Evolutionary conservation across 2,797 vertebrate species (phyloP), one percentile per base, ranked within the genome.

Genomic region (Artibeus jamaicensis): DNA sequence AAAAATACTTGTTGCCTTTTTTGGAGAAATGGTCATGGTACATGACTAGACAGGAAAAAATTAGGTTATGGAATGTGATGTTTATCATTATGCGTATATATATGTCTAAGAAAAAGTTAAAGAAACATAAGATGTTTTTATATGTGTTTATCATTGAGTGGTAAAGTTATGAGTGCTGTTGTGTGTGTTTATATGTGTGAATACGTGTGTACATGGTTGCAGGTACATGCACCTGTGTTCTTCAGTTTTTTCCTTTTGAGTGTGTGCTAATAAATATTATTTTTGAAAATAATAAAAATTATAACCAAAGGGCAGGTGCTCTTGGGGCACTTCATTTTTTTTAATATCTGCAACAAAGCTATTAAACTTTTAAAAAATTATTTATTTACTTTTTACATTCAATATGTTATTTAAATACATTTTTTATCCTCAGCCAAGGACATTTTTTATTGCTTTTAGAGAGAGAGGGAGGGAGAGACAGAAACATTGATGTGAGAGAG

Each of bases 251-350:
- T 12, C 62, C 77, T 3, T 12, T 29, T 74, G 57, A 96, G 0
- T 3, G 0, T 39, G 8, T 82, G 57, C n/a, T 93, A 65, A 62
- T 70, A 86, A 73, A 74, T 86, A 8, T 16, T 82, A n/a, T 83
- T 94, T 97, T 70, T 57, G 48, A 83, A 95, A 92, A 85, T 67
- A 94, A 89, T 62, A 48, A 89, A 91, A 93, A 26, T 32, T 9
- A 34, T 74, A 83, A 83, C 50, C 10, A 10, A 71, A 44, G 5
- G 2, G 6, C 8, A 55, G 3, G 6, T 57, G 1, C 11, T 92
- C 4, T 85, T n/a, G 73, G 73, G 9, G 11, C 59, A n/a, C n/a
- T 65, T 48, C 46, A 48, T 46, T 48, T 76, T n/a, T 74, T 32
- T n/a, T 11, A 76, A 76, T 76, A 32, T 48, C 29, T 76, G 44